Evolutionary conservation across 2,888 invertebrate species (phyloP), one percentile per base, ranked within the genome.

Genomic region (Rhingia campestris): DNA sequence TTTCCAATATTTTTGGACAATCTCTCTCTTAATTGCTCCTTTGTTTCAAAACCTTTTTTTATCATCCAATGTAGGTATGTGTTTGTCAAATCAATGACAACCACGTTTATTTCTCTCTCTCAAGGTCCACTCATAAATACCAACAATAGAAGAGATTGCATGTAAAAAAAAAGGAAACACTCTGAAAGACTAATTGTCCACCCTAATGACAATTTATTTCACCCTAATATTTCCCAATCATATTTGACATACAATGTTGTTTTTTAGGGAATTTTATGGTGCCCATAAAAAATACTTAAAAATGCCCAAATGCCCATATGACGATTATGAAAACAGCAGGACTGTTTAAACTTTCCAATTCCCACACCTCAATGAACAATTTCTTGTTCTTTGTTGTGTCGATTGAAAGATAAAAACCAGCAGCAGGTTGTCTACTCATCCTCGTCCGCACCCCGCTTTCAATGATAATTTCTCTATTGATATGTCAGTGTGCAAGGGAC

Each of bases 321-420:
- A 67, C 76, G 72, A 81, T 81, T 81, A 81, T 66, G 51, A 37
- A 63, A 77, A 61, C 81, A 82, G 81, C 81, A 77, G 54, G 72
- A 70, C 58, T 54, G 41, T 61, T 67, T 54, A 32, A 61, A 56
- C 3, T 12, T 73, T 58, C 43, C 64, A 66, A 76, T 76, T 81
- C 81, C 81, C 81, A 81, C 81, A 81, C 81, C 74, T 81, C 53
- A 56, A 6, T 47, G 56, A 74, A 32, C 51, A 53, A 30, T 56
- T 39, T 32, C 0, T 45, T 41, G 6, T 12, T 45, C 6, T 22
- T 22, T 61, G 7, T 30, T 22, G 2, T 6, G 30, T 9, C 45
- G 81, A 81, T 81, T 76, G 45, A 77, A 47, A 73, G 81, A 77
- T 77, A 82, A 51, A 39, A 67, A 22, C 49, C 39, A 58, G 35